Evolutionary conservation across 2,888 invertebrate genomes (phyloP), one percentile per base, ranked within the genome.

Genomic region (Microctonus brassicae): DNA sequence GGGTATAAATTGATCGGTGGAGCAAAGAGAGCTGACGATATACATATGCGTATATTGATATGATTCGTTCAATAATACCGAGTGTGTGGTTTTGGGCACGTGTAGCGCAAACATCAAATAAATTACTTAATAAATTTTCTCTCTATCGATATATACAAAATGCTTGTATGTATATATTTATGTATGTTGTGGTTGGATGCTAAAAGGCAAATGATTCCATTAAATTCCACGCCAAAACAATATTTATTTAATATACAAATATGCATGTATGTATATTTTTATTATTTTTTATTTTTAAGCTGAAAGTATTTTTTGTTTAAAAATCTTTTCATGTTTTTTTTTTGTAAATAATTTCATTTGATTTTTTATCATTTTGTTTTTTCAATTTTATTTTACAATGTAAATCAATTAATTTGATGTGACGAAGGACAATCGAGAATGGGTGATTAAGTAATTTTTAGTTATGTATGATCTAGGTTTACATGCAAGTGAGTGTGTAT

Each of bases 111-210:
- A 83, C 82, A 83, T 84, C 80, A 82, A 84, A 84, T 83, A 84
- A 85, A 84, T 85, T 82, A 83, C 80, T 82, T 80, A 81, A 82
- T 82, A 81, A 79, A 81, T 83, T 81, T 79, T 76, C 20, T 33
- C 20, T 10, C 52, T 53, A 13, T 34, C 64, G n/a, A 17, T 64
- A 22, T 64, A 22, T 24, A 11, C 11, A 55, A 1, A 53, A 39
- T 39, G n/a, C 9, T 13, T 20, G 20, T 64, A 53, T 20, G 20
- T 64, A 53, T 42, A 42, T n/a, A 11, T 10, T 20, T 22, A 53
- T 20, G 22, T 20, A n/a, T 13, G 7, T 2, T 53, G 52, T 53
- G 22, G 52, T 39, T 39, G 39, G 3, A n/a, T 9, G 39, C 5
- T 39, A n/a, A n/a, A 3, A 39, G 39, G 39, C 3, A 39, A 39